These are phyloP conservation scores for Andrena praecox DNA, from an alignment of 2,888 invertebrate genomes.

Conservation along the genomic window DNA sequence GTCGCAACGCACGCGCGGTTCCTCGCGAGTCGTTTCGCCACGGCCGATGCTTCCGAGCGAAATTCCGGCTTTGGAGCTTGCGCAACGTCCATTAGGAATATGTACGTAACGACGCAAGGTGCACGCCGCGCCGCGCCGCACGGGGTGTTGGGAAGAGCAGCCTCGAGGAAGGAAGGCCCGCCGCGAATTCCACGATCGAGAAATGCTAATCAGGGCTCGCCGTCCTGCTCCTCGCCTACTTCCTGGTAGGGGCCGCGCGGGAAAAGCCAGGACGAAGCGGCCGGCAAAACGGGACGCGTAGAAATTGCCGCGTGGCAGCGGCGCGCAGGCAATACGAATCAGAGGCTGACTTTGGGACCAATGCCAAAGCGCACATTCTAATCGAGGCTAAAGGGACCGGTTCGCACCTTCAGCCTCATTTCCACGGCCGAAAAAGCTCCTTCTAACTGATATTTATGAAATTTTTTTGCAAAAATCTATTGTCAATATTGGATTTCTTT, in stretches of 20 bases:
- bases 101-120: conserved; percentile 28
- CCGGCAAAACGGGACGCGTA: conserved; percentile 39
- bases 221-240: background rate
- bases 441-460: too few species aligned
- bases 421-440: background rate
- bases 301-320: conserved; percentile 42
- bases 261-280: background rate
- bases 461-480: too few species aligned
- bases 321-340: conserved; percentile 64
- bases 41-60: conserved; percentile 42
- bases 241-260: background rate
- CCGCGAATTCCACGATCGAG: conserved; percentile 21
- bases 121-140: background rate
- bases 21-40: conserved; percentile 29
- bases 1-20: conserved; percentile 23
- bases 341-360: conserved; percentile 66
- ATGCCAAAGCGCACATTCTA: conserved; percentile 68
- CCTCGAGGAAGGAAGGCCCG: conserved; percentile 14
- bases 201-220: conserved; percentile 32
- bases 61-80: conserved; percentile 47
- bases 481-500: too few species aligned
- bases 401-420: conserved; percentile 25
- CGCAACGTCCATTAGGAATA: conserved; percentile 54
- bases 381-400: conserved; percentile 62
- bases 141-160: background rate